Conservation (phyloP, 2,888 invertebrate species). For the Choristoneura rosaceana region DNA sequence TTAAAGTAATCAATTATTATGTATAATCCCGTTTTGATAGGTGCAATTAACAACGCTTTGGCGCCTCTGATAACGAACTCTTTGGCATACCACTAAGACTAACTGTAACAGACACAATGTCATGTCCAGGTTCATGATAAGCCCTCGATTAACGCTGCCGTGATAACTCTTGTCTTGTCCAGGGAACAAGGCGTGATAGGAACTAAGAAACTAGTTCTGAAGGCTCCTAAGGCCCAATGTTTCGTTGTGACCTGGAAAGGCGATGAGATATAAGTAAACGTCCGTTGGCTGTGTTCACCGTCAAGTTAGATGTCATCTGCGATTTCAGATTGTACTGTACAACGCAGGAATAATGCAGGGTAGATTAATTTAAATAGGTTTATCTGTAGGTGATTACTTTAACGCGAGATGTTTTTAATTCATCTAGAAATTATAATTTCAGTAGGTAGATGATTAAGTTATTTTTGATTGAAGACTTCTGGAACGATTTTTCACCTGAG, state of each 20-base stretch:
- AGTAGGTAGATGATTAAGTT: too few species aligned
- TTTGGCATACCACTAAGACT: constrained; percentile 12
- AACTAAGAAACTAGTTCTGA: constrained; percentile 7
- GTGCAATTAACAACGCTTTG: neutral
- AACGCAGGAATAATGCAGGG: too few species aligned
- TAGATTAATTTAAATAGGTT: too few species aligned
- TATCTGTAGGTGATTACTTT: too few species aligned
- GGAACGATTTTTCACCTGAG: too few species aligned
- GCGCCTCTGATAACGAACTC: constrained; percentile 9
- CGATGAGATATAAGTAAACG: neutral
- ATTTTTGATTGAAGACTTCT: too few species aligned
- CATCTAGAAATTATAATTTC: too few species aligned
- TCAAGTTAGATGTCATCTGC: constrained; percentile 1
- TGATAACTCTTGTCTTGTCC: constrained; percentile 34
- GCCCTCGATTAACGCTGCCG: constrained; percentile 22
- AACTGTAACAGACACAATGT: constrained; percentile 36
- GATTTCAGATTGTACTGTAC: neutral
- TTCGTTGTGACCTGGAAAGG: constrained; percentile 3
- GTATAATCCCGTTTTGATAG: too few species aligned
- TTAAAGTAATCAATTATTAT: too few species aligned
- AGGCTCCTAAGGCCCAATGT: constrained; percentile 3
- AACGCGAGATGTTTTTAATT: too few species aligned
- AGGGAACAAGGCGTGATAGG: constrained; percentile 14
- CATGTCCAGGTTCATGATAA: constrained; percentile 33
- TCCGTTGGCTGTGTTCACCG: neutral